phyloP scores from a whole-genome alignment of 2,113 vertebrate species.

The Geococcyx californianus region DNA sequence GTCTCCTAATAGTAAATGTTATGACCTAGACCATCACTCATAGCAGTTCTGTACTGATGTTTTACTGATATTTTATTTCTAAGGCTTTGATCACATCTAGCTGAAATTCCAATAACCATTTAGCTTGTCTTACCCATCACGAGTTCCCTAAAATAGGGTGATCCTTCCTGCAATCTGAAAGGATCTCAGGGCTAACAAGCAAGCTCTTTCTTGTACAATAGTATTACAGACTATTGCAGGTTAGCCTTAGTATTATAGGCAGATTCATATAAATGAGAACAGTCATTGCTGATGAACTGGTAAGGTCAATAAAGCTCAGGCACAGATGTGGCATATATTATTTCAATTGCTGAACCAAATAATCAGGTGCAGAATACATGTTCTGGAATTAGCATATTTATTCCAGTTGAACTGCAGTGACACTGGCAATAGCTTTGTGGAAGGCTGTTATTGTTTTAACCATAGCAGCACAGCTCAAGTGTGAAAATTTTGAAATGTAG shows the following conservation, averaged over 20 bases:
- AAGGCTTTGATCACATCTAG: neutral
- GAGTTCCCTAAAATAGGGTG: neutral
- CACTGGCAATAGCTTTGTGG: neutral
- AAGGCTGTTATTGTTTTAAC: constrained; percentile 12
- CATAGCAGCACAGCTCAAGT: constrained; percentile 18
- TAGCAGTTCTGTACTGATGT: neutral
- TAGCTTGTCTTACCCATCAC: neutral
- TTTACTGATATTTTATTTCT: neutral
- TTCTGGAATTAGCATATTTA: constrained; percentile 41
- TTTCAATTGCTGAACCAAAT: constrained; percentile 27
- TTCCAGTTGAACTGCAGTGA: constrained; percentile 37
- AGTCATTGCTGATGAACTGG: neutral
- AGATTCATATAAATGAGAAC: neutral
- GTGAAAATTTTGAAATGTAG: constrained; percentile 41
- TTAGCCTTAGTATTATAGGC: neutral
- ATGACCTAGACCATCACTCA: neutral
- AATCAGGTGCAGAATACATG: constrained; percentile 26
- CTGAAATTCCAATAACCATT: neutral
- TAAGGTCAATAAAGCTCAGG: constrained; percentile 16
- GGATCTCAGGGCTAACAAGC: neutral
- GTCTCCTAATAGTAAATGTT: neutral
- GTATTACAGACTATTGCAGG: neutral
- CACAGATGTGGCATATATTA: neutral
- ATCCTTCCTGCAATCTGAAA: neutral
- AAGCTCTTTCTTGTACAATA: neutral